Evolutionary conservation across 2,888 invertebrate species (phyloP).

Genomic region (Globia sparganii): DNA sequence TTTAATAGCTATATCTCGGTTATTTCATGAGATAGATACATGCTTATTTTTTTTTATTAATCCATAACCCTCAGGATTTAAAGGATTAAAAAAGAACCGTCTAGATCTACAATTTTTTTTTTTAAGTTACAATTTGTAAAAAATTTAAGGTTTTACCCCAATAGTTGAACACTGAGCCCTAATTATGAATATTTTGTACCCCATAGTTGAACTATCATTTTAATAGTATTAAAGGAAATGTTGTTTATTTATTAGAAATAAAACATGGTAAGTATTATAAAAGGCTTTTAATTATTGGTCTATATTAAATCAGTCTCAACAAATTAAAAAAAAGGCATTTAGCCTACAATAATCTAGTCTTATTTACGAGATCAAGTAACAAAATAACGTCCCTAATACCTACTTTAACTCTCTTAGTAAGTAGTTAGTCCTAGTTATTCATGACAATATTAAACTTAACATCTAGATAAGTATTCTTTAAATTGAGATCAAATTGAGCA

Average conservation of each 20-base stretch:
- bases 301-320: not conserved
- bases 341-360: not conserved
- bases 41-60: not conserved
- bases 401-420: no score
- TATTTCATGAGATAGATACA: not conserved
- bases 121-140: not conserved
- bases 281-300: not conserved
- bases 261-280: not conserved
- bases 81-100: not conserved
- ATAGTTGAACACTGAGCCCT: constrained; percentile 4
- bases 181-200: not conserved
- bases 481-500: no score
- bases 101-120: not conserved
- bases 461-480: no score
- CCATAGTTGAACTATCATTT: constrained; percentile 2
- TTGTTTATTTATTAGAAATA: not conserved
- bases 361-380: not conserved
- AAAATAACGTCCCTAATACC: no score
- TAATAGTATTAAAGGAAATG: not conserved
- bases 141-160: not conserved
- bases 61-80: not conserved
- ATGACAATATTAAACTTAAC: not conserved
- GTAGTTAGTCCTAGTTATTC: no score
- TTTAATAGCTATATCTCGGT: not conserved
- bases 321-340: not conserved